A percentile compares a stretch with the other conserved stretches of the same genome.
Evolutionary conservation across 2,113 vertebrate genomes (phyloP).

Genomic region (Pyxicephalus adspersus): DNA sequence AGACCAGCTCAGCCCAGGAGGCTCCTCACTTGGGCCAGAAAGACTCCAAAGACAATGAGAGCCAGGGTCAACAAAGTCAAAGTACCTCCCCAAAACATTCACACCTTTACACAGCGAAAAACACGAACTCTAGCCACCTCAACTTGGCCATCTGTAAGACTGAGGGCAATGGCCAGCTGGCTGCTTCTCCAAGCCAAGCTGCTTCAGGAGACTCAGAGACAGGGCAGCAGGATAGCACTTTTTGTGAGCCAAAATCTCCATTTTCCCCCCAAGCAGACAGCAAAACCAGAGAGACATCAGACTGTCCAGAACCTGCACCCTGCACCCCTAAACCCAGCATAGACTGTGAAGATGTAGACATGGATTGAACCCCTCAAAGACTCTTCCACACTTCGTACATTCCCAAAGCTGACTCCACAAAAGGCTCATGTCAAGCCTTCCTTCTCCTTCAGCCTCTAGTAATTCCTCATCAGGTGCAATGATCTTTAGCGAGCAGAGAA

Average conservation of each 20-base stretch:
- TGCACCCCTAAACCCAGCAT: slow-evolving; percentile 71
- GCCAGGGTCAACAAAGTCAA: slow-evolving; percentile 64
- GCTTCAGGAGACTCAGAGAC: slow-evolving; percentile 53
- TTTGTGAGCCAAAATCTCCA: slow-evolving; percentile 67
- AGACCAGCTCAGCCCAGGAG: slow-evolving; percentile 70
- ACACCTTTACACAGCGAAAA: slow-evolving; percentile 63
- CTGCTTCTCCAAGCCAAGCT: slow-evolving; percentile 59
- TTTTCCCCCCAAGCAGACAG: slow-evolving; percentile 71
- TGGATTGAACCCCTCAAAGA: slow-evolving; percentile 78
- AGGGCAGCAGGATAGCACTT: slow-evolving; percentile 43
- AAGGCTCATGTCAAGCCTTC: slow-evolving; percentile 68
- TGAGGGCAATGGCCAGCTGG: slow-evolving; percentile 60
- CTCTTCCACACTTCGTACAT: slow-evolving; percentile 64
- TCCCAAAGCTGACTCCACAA: slow-evolving; percentile 71
- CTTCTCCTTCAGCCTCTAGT: slow-evolving; percentile 65
- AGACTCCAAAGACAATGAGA: slow-evolving; percentile 53
- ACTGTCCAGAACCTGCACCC: slow-evolving; percentile 67
- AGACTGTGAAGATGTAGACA: slow-evolving; percentile 83
- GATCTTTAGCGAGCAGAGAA: slow-evolving; percentile 63
- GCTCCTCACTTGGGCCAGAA: slow-evolving; percentile 61
- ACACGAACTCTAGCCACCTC: slow-evolving; percentile 60
- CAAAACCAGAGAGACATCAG: slow-evolving; percentile 71
- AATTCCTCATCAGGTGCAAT: slow-evolving; percentile 78
- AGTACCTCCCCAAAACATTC: slow-evolving; percentile 61
- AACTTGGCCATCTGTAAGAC: slow-evolving; percentile 57